Evolutionary conservation across 2,888 invertebrate genomes (phyloP), one percentile per base, ranked within the genome.

Genomic region (Heliothis peltigera): DNA sequence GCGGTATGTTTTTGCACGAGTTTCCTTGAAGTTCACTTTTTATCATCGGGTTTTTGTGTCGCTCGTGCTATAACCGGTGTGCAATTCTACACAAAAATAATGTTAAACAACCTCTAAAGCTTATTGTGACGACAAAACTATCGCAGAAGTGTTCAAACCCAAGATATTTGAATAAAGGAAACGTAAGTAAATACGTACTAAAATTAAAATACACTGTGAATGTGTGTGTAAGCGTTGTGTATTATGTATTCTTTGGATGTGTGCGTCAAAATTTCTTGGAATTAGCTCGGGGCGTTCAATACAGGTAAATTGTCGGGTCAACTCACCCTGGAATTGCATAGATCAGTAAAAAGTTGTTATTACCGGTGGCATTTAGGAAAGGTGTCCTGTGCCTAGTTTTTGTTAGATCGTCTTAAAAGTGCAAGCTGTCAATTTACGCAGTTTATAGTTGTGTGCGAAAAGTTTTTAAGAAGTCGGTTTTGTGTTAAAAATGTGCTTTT

Each of bases 251-350:
- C 81, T 66, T 63, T 86, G 87, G 89, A 87, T 83, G 87, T 91
- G 85, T 83, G 90, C 85, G 90, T 90, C 89, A 87, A 85, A 92
- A 76, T 84, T 94, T 93, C 93, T 89, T 64, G 86, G 93, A 94
- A 94, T 84, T 88, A 72, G 88, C 87, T 86, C 66, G 58, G 52
- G 57, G 82, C 83, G 81, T 80, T 84, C 84, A 58, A 80, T 81
- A 83, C 79, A 81, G 80, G 80, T 80, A 79, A 79, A 71, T 51
- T 56, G 64, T 64, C 49, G 61, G 65, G 68, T 66, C 73, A 64
- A 49, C 19, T 58, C 57, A 65, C 81, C 75, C 42, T 52, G 44
- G 69, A 47, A 28, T 63, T 69, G 68, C 56, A 77, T 60, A 51
- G 46, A 55, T 56, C 28, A 54, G 64, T 8, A 80, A 78, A 70